phyloP scores from a whole-genome alignment of 2,797 vertebrate species.

The Scomberomorus guttatus region DNA sequence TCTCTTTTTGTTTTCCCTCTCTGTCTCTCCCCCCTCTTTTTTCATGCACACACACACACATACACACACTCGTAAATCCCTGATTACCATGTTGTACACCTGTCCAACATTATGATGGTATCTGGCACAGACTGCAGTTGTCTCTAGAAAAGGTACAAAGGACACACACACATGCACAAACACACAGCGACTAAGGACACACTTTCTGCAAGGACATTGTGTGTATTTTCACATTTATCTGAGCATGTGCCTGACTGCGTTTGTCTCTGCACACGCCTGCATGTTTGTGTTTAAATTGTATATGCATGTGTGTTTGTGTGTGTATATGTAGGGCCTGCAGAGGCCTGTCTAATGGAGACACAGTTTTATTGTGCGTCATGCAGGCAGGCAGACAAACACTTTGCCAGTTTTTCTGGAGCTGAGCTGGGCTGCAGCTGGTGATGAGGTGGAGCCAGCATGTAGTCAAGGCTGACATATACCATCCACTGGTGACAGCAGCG shows the following conservation, averaged over 20 bases:
- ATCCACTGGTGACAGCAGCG: conserved; percentile 79
- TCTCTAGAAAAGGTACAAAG: conserved; percentile 70
- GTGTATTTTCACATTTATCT: conserved; percentile 45
- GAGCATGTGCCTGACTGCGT: conserved; percentile 19
- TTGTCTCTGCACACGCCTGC: conserved; percentile 6
- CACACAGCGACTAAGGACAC: neutral
- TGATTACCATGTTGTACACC: conserved; percentile 82
- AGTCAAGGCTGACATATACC: conserved; percentile 85
- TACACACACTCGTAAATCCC: conserved; percentile 72
- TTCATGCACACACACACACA: conserved; percentile 17
- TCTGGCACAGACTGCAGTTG: conserved; percentile 73
- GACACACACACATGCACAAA: conserved; percentile 10
- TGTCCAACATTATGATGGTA: conserved; percentile 83
- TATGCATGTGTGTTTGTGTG: conserved; percentile 13
- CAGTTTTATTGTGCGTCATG: conserved; percentile 79
- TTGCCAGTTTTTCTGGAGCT: conserved; percentile 80
- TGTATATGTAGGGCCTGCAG: conserved; percentile 55
- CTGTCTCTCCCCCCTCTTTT: conserved; percentile 13
- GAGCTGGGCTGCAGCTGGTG: conserved; percentile 82
- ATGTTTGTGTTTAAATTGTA: conserved; percentile 43
- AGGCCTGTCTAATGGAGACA: conserved; percentile 75
- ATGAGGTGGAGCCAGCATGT: conserved; percentile 83
- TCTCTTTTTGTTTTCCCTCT: conserved; percentile 20
- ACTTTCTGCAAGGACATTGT: conserved; percentile 46
- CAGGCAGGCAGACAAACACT: conserved; percentile 73